A percentile compares a stretch with the other conserved stretches of the same genome.
Conservation (phyloP, 2,113 vertebrate species). For the Caracal caracal region DNA sequence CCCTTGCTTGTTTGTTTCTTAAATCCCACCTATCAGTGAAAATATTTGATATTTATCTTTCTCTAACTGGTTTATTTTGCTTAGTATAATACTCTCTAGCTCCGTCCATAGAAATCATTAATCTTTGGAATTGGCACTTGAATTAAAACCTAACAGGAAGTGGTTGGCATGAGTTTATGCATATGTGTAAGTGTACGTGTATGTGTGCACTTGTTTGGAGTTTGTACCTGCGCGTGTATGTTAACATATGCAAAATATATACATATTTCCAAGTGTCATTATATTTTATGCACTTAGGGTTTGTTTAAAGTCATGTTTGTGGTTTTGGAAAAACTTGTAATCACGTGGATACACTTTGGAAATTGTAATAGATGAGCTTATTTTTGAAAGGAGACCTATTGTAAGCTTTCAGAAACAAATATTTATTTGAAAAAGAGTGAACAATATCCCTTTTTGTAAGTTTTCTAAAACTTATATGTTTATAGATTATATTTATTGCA, state of each 20-base stretch:
- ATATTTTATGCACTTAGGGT: background rate
- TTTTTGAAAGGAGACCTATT: background rate
- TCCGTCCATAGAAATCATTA: conserved; percentile 73
- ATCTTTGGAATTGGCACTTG: conserved; percentile 79
- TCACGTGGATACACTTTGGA: background rate
- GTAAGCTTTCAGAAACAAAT: background rate
- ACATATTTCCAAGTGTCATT: background rate
- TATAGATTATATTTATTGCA: conserved; percentile 7
- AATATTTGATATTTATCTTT: background rate
- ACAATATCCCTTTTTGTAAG: background rate
- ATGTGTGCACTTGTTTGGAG: background rate
- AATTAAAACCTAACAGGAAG: conserved; percentile 80
- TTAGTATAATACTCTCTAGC: background rate
- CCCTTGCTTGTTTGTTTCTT: background rate
- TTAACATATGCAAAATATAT: background rate
- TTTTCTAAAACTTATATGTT: background rate
- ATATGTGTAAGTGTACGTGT: background rate
- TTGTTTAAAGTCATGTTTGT: background rate
- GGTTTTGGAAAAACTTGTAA: background rate
- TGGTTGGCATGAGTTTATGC: background rate
- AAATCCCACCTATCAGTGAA: background rate
- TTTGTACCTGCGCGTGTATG: background rate
- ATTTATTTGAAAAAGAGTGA: background rate
- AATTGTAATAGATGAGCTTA: background rate
- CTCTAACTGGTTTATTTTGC: background rate